Base-by-base conservation (phyloP, 1,140 invertebrate genomes). In the Drosophila sp. region DNA sequence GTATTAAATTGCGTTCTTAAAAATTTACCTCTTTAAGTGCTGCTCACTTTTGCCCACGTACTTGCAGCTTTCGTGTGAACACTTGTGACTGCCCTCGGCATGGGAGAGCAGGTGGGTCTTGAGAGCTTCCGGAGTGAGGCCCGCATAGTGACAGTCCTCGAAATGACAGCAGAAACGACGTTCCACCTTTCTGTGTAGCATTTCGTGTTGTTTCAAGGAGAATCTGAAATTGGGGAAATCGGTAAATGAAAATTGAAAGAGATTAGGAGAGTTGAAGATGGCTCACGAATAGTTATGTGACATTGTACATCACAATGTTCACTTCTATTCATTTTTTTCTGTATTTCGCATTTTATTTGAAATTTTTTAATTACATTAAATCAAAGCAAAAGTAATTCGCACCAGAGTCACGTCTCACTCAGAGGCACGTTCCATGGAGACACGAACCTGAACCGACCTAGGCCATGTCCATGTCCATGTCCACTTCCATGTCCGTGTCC, bases 361-460 rank as follows among this genome's bases (percentile, higher is more conserved):
- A 87, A 87, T 70, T 90, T 78, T 87, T 80, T 78, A 90, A 90
- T 90, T 90, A 90, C 74, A 90, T 90, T 90, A 90, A 90, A 90
- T 90, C 74, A 87, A 90, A 78, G 82, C 74, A 90, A 78, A 80
- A 82, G 82, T 87, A 90, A 90, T 90, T 90, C 89, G 80, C 72
- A 90, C 66, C 82, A 90, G 80, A 90, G 87, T 90, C 87, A 90
- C 87, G 87, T 90, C 72, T 51, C 50, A 72, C 14, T 53, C 43
- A 66, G 58, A 64, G 62, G 79, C 79, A 87, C 83, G 83, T 87
- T 46, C 78, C 56, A 45, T 71, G 66, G 41, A 11, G 64, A 40
- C 46, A 46, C 40, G 50, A 46, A 45, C 38, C 29, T 53, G 38
- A 45, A 51, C 18, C 21, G n/a, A 71, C 50, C 50, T 46, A 58